Percentiles rank a stretch among this genome's conserved stretches.
phyloP scores from a whole-genome alignment of 2,113 vertebrate species.

The Asarcornis scutulata region DNA sequence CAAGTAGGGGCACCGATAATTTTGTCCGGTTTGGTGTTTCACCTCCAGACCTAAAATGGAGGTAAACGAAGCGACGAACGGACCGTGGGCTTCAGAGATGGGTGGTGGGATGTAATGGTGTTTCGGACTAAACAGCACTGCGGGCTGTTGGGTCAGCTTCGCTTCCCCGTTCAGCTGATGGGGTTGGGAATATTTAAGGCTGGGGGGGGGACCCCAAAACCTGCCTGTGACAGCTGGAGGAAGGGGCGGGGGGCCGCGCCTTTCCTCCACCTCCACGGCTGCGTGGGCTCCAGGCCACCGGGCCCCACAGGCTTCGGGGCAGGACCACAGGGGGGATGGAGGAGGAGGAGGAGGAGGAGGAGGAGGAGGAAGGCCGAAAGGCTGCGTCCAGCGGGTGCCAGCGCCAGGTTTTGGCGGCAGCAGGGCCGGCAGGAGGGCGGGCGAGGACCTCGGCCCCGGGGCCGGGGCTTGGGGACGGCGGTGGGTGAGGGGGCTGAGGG shows the following conservation, averaged over 20 bases:
- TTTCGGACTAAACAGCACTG: neutral
- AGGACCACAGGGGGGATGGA: neutral
- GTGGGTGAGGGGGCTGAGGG: too few relatives aligned
- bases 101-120: neutral
- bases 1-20: neutral
- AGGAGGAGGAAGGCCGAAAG: neutral
- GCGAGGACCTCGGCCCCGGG: neutral
- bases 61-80: neutral
- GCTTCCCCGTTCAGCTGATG: neutral
- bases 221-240: neutral
- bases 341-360: neutral
- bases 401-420: neutral
- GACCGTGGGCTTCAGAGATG: rapidly evolving
- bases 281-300: too few relatives aligned
- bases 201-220: neutral
- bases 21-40: neutral
- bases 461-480: neutral
- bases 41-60: constrained; percentile 36
- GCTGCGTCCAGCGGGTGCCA: neutral
- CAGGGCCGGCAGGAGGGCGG: neutral
- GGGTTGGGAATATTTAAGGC: neutral
- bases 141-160: neutral
- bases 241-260: neutral
- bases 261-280: too few relatives aligned
- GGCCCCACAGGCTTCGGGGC: too few relatives aligned